Conservation (phyloP, 2,888 invertebrate genomes). For the Notodonta ziczac region DNA sequence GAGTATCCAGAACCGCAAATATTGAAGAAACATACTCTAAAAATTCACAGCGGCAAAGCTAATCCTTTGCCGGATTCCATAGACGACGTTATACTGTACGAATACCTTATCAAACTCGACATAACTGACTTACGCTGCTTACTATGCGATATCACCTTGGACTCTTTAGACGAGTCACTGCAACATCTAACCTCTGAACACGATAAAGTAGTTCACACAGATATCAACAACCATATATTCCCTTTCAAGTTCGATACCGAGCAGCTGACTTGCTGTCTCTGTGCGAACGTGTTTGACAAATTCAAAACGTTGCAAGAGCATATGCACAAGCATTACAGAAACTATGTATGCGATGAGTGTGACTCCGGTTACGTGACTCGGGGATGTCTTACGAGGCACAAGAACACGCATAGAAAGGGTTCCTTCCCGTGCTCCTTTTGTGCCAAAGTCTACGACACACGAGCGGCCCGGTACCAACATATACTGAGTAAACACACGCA, state of each 20-base stretch:
- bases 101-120: slow-evolving; percentile 23
- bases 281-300: slow-evolving; percentile 28
- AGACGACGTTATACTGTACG: slow-evolving; percentile 5
- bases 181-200: slow-evolving; percentile 19
- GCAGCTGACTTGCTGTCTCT: slow-evolving; percentile 1
- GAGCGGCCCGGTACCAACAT: not conserved
- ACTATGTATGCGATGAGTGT: slow-evolving; percentile 38
- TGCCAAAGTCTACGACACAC: not conserved
- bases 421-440: slow-evolving; percentile 1
- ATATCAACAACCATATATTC: slow-evolving; percentile 1
- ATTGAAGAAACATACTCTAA: slow-evolving; percentile 29
- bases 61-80: slow-evolving; percentile 6
- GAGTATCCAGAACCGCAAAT: slow-evolving; percentile 19
- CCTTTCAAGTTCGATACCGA: slow-evolving; percentile 7
- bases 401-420: not conserved
- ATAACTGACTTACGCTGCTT: slow-evolving; percentile 20
- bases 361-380: not conserved
- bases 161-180: slow-evolving; percentile 13
- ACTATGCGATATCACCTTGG: slow-evolving; percentile 13
- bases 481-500: not conserved
- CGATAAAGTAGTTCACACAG: slow-evolving; percentile 13
- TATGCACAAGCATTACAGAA: slow-evolving; percentile 48
- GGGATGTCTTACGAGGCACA: not conserved
- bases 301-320: slow-evolving; percentile 46
- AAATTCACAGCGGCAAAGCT: slow-evolving; percentile 20